Evolutionary conservation across 1,140 invertebrate genomes (phyloP).

Genomic region (Tetraneura akinire): DNA sequence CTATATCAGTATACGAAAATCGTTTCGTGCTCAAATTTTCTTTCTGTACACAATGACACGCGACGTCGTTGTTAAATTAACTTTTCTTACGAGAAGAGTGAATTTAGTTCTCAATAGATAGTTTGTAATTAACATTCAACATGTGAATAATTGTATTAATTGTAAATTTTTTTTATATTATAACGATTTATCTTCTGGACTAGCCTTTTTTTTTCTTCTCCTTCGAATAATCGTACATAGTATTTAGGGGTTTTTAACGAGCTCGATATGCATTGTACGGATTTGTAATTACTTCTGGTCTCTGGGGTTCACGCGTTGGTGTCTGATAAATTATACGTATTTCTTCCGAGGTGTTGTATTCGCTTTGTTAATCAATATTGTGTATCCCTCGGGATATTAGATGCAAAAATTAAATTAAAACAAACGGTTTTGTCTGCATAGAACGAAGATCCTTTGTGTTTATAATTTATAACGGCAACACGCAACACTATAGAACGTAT

Average conservation of each 20-base stretch:
- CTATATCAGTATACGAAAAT: too few relatives aligned
- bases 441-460: too few relatives aligned
- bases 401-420: neutral
- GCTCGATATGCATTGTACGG: neutral
- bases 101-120: too few relatives aligned
- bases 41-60: neutral
- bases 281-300: slow-evolving; percentile 20
- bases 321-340: neutral
- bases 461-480: too few relatives aligned
- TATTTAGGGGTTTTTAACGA: neutral
- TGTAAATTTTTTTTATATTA: too few relatives aligned
- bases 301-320: neutral
- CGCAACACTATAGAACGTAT: neutral
- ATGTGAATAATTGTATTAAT: neutral
- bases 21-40: too few relatives aligned
- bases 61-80: neutral
- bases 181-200: too few relatives aligned
- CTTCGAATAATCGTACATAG: neutral
- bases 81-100: neutral
- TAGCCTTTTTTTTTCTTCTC: neutral
- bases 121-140: too few relatives aligned
- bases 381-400: neutral
- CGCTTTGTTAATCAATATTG: neutral
- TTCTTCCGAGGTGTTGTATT: neutral
- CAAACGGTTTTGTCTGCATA: too few relatives aligned